These are phyloP conservation scores for Benitochromis conjunctus DNA, from an alignment of 2,113 vertebrate genomes.

Conservation along the genomic window DNA sequence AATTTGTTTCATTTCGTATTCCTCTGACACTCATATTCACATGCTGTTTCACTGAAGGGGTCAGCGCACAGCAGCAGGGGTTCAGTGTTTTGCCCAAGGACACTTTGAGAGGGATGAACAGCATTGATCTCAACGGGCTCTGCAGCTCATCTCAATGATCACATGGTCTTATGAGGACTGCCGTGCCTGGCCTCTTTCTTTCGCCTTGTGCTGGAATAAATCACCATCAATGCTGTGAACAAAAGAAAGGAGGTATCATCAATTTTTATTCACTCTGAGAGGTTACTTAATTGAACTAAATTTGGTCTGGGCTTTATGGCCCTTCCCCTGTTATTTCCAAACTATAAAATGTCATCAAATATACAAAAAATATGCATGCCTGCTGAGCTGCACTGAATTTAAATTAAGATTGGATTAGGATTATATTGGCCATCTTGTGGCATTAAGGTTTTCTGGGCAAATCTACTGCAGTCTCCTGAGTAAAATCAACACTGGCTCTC, in stretches of 20 bases:
- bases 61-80: not conserved
- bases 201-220: not conserved
- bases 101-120: constrained; percentile 14
- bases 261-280: not conserved
- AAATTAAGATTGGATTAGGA: constrained; percentile 17
- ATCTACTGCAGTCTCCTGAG: constrained; percentile 18
- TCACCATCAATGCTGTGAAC: not conserved
- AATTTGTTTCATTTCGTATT: constrained; percentile 18
- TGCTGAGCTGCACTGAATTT: not conserved
- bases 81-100: constrained; percentile 30
- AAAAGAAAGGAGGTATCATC: not conserved
- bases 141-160: constrained; percentile 3
- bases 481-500: constrained; percentile 1
- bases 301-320: not conserved
- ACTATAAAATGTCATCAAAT: constrained; percentile 15
- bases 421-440: constrained; percentile 19
- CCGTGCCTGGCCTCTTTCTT: not conserved
- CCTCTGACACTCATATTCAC: not conserved
- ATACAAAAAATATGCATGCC: not conserved
- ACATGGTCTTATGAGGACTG: not conserved
- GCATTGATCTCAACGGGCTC: constrained; percentile 6
- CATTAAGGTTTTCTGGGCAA: constrained; percentile 5
- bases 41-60: not conserved
- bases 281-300: not conserved
- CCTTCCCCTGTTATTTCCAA: not conserved